Evolutionary conservation across 1,140 invertebrate species (phyloP).

Genomic region (Brachystomella parvula): DNA sequence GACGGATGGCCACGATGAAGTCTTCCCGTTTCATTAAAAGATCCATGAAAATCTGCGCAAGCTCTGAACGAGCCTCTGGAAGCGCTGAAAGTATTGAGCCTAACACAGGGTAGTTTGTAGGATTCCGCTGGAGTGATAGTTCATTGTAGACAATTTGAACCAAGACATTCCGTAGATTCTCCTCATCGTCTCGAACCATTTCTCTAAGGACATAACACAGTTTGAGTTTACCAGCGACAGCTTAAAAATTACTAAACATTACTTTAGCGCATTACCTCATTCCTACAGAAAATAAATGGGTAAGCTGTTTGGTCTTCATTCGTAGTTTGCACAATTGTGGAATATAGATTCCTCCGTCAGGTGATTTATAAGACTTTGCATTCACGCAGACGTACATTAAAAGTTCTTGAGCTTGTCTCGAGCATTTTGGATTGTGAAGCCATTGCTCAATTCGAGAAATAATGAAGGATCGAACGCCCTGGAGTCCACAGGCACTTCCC

Average conservation of each 20-base stretch:
- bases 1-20: slow-evolving; percentile 72
- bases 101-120: slow-evolving; percentile 85
- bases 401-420: slow-evolving; percentile 85
- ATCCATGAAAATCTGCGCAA: slow-evolving; percentile 75
- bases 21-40: slow-evolving; percentile 80
- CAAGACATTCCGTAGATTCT: slow-evolving; percentile 75
- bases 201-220: slow-evolving; percentile 51
- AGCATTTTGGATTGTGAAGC: slow-evolving; percentile 91
- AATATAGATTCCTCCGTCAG: slow-evolving; percentile 64
- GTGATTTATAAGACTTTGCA: slow-evolving; percentile 63
- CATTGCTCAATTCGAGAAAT: slow-evolving; percentile 79
- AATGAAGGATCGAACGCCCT: slow-evolving; percentile 63
- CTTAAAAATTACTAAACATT: not conserved
- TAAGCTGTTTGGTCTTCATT: slow-evolving; percentile 84
- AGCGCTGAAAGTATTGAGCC: slow-evolving; percentile 75
- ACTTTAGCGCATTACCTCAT: slow-evolving; percentile 51
- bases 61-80: slow-evolving; percentile 63
- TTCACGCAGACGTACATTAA: slow-evolving; percentile 86
- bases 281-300: slow-evolving; percentile 79
- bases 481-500: slow-evolving; percentile 16
- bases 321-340: slow-evolving; percentile 79
- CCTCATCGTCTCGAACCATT: slow-evolving; percentile 63
- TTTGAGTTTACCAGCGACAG: not conserved
- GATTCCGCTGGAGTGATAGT: slow-evolving; percentile 75
- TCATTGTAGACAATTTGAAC: slow-evolving; percentile 93